Evolutionary conservation across 1,140 invertebrate species (phyloP), one percentile per base, ranked within the genome.

Genomic region (Heliconius hewitsoni): DNA sequence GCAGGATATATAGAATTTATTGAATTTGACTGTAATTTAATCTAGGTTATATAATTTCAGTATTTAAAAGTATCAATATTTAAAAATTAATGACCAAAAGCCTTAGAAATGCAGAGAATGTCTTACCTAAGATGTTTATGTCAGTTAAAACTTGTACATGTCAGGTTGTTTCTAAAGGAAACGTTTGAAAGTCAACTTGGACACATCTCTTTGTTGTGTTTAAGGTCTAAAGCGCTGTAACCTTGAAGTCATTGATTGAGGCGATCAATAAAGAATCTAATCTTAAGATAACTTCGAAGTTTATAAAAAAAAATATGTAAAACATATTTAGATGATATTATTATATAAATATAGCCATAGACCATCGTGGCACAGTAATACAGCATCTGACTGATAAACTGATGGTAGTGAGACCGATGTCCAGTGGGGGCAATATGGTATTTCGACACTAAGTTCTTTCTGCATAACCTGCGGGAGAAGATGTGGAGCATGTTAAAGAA

Each of bases 41-140:
- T 27, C 27, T 66, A 66, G 4, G 27, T 16, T 5, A 30, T 66
- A 30, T 16, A 27, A 66, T 27, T 66, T 30, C 11, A 5, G 60
- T 30, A 66, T 66, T 30, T 16, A 27, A 0, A 16, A 16, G 13
- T 30, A 66, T 30, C 57, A 66, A 66, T 66, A 27, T 66, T 57
- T n/a, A n/a, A 1, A 57, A 27, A 23, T 57, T 66, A 27, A 3
- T 16, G 3, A 30, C 60, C 60, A 2, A 27, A 66, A 30, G 23
- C 23, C 60, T 27, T 66, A 66, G 23, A 23, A 27, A 30, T 66
- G 23, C 60, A 66, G 84, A 79, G 76, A 87, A 87, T 86, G 82
- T 88, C 83, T 83, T 81, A 77, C 76, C 74, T 80, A 76, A 76
- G 76, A 79, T 55, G 78, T 80, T 80, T 70, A 76, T 76, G 79